Evolutionary conservation across 2,113 vertebrate species (phyloP).

Genomic region (Todiramphus chloris): DNA sequence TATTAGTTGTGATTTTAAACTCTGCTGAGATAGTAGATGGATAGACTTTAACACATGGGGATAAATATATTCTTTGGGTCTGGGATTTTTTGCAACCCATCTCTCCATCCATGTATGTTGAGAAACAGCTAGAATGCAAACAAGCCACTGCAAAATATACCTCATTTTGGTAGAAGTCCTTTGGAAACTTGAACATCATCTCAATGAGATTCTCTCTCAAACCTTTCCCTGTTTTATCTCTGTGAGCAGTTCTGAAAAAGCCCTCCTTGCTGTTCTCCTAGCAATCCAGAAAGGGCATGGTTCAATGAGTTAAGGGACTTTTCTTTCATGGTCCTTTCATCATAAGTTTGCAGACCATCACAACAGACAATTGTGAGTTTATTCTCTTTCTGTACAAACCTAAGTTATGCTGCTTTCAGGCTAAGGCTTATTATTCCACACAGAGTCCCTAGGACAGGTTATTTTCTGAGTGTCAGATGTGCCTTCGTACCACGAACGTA

Average conservation of each 20-base stretch:
- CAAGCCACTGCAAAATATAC: neutral
- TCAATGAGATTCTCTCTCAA: conserved; percentile 13
- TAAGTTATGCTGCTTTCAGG: neutral
- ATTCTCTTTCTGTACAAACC: neutral
- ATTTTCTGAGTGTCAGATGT: neutral
- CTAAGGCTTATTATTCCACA: neutral
- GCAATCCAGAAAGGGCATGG: neutral
- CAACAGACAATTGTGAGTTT: neutral
- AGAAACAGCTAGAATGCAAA: neutral
- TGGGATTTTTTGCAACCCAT: conserved; percentile 62
- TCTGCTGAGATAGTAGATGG: conserved; percentile 74
- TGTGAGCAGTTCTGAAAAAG: neutral
- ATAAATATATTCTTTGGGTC: conserved; percentile 70
- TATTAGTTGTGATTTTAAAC: conserved; percentile 86
- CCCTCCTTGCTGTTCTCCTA: conserved; percentile 8
- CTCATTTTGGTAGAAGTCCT: conserved; percentile 39
- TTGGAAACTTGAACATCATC: neutral
- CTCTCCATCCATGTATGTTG: conserved; percentile 44
- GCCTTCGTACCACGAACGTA: neutral
- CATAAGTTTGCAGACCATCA: no score
- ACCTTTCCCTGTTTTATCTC: neutral
- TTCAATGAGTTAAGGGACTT: neutral
- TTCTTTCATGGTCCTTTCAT: neutral
- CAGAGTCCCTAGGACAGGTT: neutral
- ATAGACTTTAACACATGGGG: conserved; percentile 72